Evolutionary conservation across 2,113 vertebrate genomes (phyloP).

Genomic region (Egretta garzetta): DNA sequence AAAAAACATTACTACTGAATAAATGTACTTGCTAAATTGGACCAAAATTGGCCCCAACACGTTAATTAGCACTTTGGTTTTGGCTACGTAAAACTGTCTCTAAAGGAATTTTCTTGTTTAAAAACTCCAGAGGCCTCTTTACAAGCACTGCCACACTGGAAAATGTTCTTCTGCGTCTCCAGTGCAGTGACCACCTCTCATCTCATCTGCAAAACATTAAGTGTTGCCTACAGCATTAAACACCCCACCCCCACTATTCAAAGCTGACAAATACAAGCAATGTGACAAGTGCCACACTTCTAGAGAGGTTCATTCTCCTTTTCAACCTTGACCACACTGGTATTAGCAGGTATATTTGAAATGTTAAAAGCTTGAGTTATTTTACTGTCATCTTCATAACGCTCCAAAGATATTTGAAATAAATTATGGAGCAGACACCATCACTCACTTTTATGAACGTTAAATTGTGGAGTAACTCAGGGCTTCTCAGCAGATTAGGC

Average conservation of each 20-base stretch:
- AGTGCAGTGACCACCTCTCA: background rate
- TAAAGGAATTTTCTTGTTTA: constrained; percentile 28
- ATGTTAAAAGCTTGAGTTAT: background rate
- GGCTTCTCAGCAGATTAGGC: background rate
- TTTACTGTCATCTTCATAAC: background rate
- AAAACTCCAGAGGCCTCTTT: background rate
- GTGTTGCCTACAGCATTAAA: background rate
- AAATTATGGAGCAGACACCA: background rate
- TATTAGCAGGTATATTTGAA: background rate
- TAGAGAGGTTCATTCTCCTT: background rate
- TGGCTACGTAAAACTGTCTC: constrained; percentile 30
- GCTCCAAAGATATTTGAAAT: background rate
- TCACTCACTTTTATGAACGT: background rate
- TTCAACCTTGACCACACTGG: background rate
- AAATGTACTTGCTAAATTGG: constrained; percentile 30
- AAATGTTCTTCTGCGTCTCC: background rate
- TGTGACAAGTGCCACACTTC: accelerated
- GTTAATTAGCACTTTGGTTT: constrained; percentile 46
- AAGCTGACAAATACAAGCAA: background rate
- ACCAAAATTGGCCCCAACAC: constrained; percentile 8
- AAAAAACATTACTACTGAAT: background rate
- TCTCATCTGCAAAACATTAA: background rate
- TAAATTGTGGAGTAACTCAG: background rate
- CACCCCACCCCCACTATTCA: background rate
- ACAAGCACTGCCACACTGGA: background rate